These are phyloP conservation scores for Urocynchramus pylzowi DNA, from an alignment of 2,113 vertebrate genomes.

Conservation along the genomic window DNA sequence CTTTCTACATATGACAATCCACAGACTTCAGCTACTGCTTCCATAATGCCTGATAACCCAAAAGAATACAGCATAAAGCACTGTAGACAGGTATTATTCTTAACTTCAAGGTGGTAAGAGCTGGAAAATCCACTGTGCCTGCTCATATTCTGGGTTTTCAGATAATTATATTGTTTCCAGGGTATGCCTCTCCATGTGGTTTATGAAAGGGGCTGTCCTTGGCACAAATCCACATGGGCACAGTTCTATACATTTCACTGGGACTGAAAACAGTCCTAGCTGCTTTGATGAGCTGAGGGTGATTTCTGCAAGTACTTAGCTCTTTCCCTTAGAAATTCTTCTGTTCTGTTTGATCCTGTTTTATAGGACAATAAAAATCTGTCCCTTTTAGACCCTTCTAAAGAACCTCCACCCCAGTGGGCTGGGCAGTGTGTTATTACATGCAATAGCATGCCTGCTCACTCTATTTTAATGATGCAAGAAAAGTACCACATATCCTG, in stretches of 20 bases:
- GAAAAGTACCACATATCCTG: background rate
- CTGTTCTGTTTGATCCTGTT: background rate
- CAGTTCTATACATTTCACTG: background rate
- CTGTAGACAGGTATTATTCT: background rate
- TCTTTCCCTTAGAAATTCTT: background rate
- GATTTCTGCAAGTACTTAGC: background rate
- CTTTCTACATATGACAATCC: background rate
- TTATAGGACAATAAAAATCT: background rate
- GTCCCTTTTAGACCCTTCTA: background rate
- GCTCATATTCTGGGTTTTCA: background rate
- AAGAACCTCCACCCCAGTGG: background rate
- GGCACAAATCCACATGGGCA: background rate
- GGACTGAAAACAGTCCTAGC: background rate
- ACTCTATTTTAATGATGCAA: background rate
- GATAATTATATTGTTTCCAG: background rate
- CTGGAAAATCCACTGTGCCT: background rate
- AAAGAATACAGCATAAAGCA: background rate
- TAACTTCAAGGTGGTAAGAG: background rate
- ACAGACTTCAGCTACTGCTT: background rate
- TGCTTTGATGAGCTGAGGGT: background rate
- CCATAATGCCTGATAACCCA: background rate
- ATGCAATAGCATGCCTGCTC: background rate
- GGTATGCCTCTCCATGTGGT: background rate
- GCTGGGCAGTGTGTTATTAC: background rate
- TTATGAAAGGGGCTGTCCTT: background rate